Percentiles rank a stretch among this genome's conserved stretches.
phyloP scores from a whole-genome alignment of 2,113 vertebrate genomes.

The Nymphicus hollandicus region DNA sequence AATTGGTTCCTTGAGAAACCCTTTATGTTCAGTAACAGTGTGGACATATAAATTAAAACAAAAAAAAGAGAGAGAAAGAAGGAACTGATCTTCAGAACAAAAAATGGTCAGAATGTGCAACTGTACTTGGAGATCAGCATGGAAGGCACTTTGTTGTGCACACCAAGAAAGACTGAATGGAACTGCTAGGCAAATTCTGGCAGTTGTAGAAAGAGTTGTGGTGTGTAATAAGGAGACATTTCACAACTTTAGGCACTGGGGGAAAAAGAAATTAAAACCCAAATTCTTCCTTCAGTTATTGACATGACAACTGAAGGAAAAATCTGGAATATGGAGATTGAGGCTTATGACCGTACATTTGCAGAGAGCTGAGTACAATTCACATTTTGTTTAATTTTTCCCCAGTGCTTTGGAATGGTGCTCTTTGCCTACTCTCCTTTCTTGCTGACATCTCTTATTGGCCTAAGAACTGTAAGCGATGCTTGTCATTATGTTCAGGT shows the following conservation, averaged over 20 bases:
- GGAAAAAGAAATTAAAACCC: not conserved
- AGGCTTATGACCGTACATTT: not conserved
- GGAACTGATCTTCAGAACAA: not conserved
- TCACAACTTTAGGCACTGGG: not conserved
- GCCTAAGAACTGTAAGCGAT: not conserved
- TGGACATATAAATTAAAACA: slow-evolving; percentile 57
- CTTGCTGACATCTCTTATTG: not conserved
- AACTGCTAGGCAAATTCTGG: not conserved
- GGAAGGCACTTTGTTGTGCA: not conserved
- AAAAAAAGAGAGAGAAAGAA: not conserved
- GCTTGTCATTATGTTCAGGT: not conserved
- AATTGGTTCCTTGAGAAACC: slow-evolving; percentile 67
- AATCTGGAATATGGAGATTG: not conserved
- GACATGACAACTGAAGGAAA: not conserved
- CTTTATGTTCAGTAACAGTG: slow-evolving; percentile 66
- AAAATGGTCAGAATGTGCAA: not conserved
- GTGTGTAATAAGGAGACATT: not conserved
- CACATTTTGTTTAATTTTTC: not conserved
- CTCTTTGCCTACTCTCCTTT: not conserved
- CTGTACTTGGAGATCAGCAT: not conserved
- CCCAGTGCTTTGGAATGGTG: not conserved
- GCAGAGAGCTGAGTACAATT: not conserved
- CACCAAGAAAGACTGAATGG: not conserved
- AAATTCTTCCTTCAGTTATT: not conserved
- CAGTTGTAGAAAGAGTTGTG: not conserved